Base-by-base conservation (phyloP, 1,140 invertebrate genomes). In the Ceratoteleas bidentatus region DNA sequence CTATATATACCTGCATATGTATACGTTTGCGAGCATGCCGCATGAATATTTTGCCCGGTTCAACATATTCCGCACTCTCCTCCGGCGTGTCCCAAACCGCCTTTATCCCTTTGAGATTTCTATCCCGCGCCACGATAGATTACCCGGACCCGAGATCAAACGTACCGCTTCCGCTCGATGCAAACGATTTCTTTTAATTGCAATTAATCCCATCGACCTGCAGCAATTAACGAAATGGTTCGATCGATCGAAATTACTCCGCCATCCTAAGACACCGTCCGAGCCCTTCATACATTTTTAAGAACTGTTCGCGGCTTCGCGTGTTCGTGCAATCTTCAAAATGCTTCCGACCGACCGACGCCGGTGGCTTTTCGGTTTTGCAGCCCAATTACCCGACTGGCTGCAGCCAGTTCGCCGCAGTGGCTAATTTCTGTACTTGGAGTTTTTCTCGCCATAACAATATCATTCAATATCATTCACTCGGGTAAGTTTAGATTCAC, bases 21-120 rank as follows among this genome's bases (percentile, higher is more conserved):
- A 57, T 76, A 52, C 14, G 47, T 75, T 73, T 73, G 50, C 53
- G 8, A 73, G 85, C 85, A 83, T 85, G 84, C 66, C 11, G 85
- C 86, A 86, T 86, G 83, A 81, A 87, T 86, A 83, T 85, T 84
- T 87, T 49, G 57, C 73, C 70, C 76, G 70, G 61, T 56, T 81
- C 75, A 58, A 78, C 60, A 74, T 74, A 74, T 83, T 70, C 81
- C 56, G 60, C 56, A 68, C 68, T 76, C 47, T 77, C 66, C 75
- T 79, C 78, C 49, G 64, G 65, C 43, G 52, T 69, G 14, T 77
- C 65, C 57, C 74, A 43, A 69, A 52, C 65, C 65, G 32, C 43
- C 65, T 50, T 53, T 57, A 61, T 43, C 43, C 70, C 54, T 8
- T 34, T 53, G 47, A 58, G 45, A 77, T 77, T 77, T 77, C 47